Evolutionary conservation across 2,113 vertebrate species (phyloP), one percentile per base, ranked within the genome.

Genomic region (Syngnathus typhle): DNA sequence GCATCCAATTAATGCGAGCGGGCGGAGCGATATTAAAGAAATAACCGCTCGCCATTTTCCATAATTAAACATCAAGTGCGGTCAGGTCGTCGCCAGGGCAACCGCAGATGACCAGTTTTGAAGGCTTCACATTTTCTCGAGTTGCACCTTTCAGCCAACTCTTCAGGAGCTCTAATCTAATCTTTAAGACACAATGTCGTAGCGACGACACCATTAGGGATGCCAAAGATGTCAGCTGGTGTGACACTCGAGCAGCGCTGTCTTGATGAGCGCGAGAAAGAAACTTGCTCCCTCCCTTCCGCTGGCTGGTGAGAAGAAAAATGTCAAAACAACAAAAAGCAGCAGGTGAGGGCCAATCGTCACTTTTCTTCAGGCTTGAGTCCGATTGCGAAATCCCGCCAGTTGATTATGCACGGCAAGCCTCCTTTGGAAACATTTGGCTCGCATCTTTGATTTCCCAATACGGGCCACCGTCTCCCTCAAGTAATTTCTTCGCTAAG

Each of bases 401-500:
- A 65, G 63, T 37, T 51, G 27, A 51, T 36, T 54, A 61, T 18
- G 13, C 62, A 75, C 64, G 64, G 58, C 73, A 76, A 69, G 49
- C 39, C 52, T 23, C 38, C 46, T 32, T 36, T 54, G 7, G 55
- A 74, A 68, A 77, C 55, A 69, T 76, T 74, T 46, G 8, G 38
- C 59, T 52, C 8, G 61, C n/a, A 41, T 44, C 39, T 75, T 70
- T 27, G 67, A 4, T 75, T 72, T 61, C n/a, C 54, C 27, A 44
- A 51, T 1, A 16, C 43, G 0, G 55, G 66, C 43, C 46, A 32
- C 64, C 44, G 49, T 9, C 38, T 67, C 62, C 73, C 70, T 58
- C 44, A 72, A 64, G 76, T 73, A 19, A 63, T 65, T 72, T 64
- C 70, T 41, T 39, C 47, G 52, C 60, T 67, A 23, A 61, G 16